Percentiles rank a stretch among this genome's conserved stretches.
Evolutionary conservation across 2,888 invertebrate genomes (phyloP).

Genomic region (Eledona agricola): DNA sequence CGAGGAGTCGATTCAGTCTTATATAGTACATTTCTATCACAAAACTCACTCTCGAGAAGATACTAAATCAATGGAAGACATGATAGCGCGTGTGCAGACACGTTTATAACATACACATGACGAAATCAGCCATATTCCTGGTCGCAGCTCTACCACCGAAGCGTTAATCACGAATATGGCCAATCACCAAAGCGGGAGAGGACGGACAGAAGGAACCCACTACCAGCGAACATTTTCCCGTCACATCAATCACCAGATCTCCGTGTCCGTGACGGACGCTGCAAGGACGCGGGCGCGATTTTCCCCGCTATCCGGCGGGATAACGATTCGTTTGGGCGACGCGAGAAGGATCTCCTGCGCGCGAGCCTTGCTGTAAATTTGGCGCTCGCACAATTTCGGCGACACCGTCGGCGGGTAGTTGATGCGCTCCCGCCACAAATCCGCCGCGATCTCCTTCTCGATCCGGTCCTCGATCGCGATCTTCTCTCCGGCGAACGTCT

Average conservation of each 20-base stretch:
- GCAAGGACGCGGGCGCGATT: conserved; percentile 74
- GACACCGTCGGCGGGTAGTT: conserved; percentile 76
- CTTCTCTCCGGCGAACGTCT: conserved; percentile 59
- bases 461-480: conserved; percentile 54
- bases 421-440: conserved; percentile 73
- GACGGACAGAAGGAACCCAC: conserved; percentile 47
- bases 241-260: conserved; percentile 74
- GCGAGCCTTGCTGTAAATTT: conserved; percentile 57
- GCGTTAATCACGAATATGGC: conserved; percentile 55
- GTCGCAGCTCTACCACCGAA: conserved; percentile 52
- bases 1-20: conserved; percentile 45
- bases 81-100: conserved; percentile 8
- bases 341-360: conserved; percentile 63
- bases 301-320: conserved; percentile 69
- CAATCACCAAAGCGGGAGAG: conserved; percentile 54
- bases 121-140: conserved; percentile 55
- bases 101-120: conserved; percentile 36
- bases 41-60: conserved; percentile 44
- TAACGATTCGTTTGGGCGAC: conserved; percentile 69
- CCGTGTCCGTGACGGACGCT: conserved; percentile 72
- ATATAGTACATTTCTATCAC: conserved; percentile 44
- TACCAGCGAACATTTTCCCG: conserved; percentile 52
- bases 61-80: conserved; percentile 37
- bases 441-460: conserved; percentile 70
- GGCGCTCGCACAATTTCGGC: conserved; percentile 64